Evolutionary conservation across 23 tunicate genomes (phyloP).

Genomic region (Clavelina lepadiformis): DNA sequence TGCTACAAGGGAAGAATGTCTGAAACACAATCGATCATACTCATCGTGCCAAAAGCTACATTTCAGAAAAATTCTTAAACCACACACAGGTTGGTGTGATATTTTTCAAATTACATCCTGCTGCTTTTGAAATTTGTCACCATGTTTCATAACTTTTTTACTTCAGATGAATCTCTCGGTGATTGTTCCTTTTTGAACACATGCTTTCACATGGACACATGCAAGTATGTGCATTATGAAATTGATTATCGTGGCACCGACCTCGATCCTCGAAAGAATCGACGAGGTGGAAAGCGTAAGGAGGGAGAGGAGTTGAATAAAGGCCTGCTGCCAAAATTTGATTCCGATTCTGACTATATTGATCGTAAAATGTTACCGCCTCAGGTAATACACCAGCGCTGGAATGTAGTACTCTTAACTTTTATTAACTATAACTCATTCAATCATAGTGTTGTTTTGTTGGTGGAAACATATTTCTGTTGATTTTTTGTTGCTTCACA

Average conservation of each 20-base stretch:
- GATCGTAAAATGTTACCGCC: conserved; percentile 86
- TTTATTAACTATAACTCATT: background rate
- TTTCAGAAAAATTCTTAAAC: conserved; percentile 89
- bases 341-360: conserved; percentile 71
- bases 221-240: conserved; percentile 99
- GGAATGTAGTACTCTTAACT: background rate
- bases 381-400: conserved; percentile 21
- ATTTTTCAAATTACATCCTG: background rate
- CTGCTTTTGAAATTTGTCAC: background rate
- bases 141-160: background rate
- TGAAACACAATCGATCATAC: conserved; percentile 51
- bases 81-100: conserved; percentile 79
- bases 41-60: conserved; percentile 85
- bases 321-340: conserved; percentile 34
- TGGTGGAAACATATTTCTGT: too few species aligned
- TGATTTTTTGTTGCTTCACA: too few species aligned
- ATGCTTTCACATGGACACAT: conserved; percentile 98
- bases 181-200: conserved; percentile 99
- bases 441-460: background rate
- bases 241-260: conserved; percentile 94
- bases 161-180: conserved; percentile 78
- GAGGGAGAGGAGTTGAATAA: conserved; percentile 3
- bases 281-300: conserved; percentile 2
- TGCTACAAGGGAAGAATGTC: conserved; percentile 79
- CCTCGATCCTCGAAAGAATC: conserved; percentile 56